Evolutionary conservation across 2,113 vertebrate species (phyloP), one percentile per base, ranked within the genome.

Genomic region (Pseudonaja textilis): DNA sequence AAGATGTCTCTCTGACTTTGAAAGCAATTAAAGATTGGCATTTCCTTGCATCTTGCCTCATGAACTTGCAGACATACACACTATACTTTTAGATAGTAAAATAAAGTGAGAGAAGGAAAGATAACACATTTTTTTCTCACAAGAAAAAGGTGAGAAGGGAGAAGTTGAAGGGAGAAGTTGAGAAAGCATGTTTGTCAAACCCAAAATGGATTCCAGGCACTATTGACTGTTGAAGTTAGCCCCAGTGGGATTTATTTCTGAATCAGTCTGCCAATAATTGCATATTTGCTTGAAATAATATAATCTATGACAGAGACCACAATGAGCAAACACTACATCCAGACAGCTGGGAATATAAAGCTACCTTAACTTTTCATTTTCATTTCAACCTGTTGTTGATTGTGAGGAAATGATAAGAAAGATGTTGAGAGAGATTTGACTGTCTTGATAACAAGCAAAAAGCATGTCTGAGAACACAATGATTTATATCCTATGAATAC

Each of bases 401-500:
- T 91, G 26, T 50, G 39, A 12, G 10, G 2, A 3, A 91, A 23
- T 45, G 26, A 64, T 34, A 94, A 95, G 11, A 3, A 3, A 93
- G n/a, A 92, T 92, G 25, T 81, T 54, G 0, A 89, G 87, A 22
- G 29, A 61, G 61, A 88, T 26, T 0, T 64, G 42, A 0, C 18
- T 92, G 18, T 61, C 7, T 89, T 92, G 69, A 90, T 93, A 64
- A 34, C 34, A 74, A 23, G 11, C 23, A 18, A 91, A 22, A 52
- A 85, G 3, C 5, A 34, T 0, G n/a, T 90, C 12, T 85, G 34
- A 54, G 52, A 89, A 59, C 0, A 69, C 90, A 94, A 47, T 50
- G 14, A 2, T 23, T 92, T 26, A 5, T 92, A 11, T 29, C 29
- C 47, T 90, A 29, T 74, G 12, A 0, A 0, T 0, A 1, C 85